Conservation (phyloP, 1,140 invertebrate species). For the Zelostemma sp. region DNA sequence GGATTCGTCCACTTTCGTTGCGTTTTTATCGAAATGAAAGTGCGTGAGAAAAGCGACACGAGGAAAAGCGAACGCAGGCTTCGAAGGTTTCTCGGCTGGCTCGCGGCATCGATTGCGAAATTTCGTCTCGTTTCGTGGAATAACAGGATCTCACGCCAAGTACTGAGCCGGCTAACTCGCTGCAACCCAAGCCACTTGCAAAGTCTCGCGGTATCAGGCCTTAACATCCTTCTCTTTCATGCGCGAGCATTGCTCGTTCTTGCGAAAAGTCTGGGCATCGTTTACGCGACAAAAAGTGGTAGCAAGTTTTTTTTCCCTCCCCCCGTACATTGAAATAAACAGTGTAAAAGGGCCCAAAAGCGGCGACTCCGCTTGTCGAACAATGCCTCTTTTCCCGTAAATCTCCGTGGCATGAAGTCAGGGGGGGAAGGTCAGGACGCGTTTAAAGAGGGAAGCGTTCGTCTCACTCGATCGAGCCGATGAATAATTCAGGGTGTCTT, state of each 20-base stretch:
- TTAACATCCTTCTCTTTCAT: conserved; percentile 40
- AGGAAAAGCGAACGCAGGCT: no score
- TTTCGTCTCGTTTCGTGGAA: conserved; percentile 48
- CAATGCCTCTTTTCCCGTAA: neutral
- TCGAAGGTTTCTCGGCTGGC: no score
- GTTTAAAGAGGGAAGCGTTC: conserved; percentile 42
- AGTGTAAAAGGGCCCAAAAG: neutral
- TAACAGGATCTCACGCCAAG: conserved; percentile 64
- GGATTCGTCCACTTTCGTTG: no score
- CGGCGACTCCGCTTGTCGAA: neutral
- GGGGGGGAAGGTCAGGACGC: conserved; percentile 29
- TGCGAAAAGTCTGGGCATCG: conserved; percentile 29
- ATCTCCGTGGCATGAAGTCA: conserved; percentile 10
- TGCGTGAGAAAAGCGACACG: no score
- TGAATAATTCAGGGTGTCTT: conserved; percentile 60
- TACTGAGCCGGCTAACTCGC: conserved; percentile 63
- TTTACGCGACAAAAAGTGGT: conserved; percentile 4
- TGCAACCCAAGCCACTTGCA: conserved; percentile 64
- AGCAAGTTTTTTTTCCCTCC: no score
- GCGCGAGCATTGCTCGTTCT: conserved; percentile 41
- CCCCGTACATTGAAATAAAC: no score
- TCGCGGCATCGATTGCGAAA: no score
- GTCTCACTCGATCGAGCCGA: conserved; percentile 38
- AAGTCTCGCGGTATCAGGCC: conserved; percentile 43
- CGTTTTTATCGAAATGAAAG: no score